Conservation (phyloP, 2,888 invertebrate genomes). For the Meiosimyza platycephala region DNA sequence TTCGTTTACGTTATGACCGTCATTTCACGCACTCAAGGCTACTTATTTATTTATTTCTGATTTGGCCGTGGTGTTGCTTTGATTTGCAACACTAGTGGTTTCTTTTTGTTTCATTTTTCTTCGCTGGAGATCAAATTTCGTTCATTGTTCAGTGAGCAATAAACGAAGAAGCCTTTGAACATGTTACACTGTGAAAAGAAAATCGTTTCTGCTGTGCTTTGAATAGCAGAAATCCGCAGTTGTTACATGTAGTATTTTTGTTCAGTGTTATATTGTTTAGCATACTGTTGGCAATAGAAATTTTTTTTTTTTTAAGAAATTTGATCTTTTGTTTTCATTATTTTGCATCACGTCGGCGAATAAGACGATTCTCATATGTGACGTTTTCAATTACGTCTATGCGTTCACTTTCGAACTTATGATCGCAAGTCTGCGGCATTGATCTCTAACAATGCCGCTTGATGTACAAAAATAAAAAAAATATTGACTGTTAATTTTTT, state of each 20-base stretch:
- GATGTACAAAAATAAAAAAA: constrained; percentile 15
- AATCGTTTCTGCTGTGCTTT: no score
- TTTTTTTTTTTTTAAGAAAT: constrained; percentile 1
- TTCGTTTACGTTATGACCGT: constrained; percentile 11
- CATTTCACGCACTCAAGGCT: neutral
- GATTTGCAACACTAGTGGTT: neutral
- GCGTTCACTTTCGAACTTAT: constrained; percentile 35
- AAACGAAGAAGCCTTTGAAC: constrained; percentile 36
- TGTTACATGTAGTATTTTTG: neutral
- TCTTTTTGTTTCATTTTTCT: constrained; percentile 33
- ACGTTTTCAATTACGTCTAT: constrained; percentile 58
- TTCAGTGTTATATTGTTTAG: neutral
- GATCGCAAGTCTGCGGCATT: neutral
- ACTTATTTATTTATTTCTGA: neutral
- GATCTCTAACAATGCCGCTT: constrained; percentile 15
- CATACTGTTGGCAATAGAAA: constrained; percentile 21
- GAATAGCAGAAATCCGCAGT: no score
- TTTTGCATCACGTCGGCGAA: constrained; percentile 6
- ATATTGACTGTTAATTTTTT: neutral
- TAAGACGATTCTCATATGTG: constrained; percentile 47
- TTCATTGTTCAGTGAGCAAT: constrained; percentile 51
- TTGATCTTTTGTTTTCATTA: neutral
- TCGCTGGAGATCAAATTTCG: constrained; percentile 51
- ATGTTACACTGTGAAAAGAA: neutral
- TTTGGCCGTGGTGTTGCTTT: neutral